Evolutionary conservation across 2,113 vertebrate genomes (phyloP).

Genomic region (Picathartes gymnocephalus): DNA sequence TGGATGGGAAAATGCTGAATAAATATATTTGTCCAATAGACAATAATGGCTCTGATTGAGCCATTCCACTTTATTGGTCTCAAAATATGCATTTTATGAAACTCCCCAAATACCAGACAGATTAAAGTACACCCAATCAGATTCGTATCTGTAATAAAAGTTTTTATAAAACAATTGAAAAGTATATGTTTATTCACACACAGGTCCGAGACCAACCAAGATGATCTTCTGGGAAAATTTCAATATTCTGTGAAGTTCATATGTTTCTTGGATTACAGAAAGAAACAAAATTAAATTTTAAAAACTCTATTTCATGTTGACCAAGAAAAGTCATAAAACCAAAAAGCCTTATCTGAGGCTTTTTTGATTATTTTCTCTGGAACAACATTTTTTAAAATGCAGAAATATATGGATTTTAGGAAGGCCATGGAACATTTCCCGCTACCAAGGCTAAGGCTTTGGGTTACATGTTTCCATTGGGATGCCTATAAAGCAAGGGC

Average conservation of each 20-base stretch:
- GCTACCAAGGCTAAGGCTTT: background rate
- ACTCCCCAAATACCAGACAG: conserved; percentile 62
- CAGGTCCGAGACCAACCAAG: conserved; percentile 55
- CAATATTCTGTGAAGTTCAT: conserved; percentile 31
- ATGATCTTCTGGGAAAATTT: conserved; percentile 47
- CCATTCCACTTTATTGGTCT: conserved; percentile 43
- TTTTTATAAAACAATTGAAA: conserved; percentile 68
- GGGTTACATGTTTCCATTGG: background rate
- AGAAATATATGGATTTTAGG: background rate
- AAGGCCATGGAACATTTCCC: background rate
- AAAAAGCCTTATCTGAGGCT: background rate
- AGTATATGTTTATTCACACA: conserved; percentile 57
- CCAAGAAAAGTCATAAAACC: background rate
- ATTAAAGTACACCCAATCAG: conserved; percentile 62
- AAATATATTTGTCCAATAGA: conserved; percentile 43
- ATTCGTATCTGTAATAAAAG: conserved; percentile 56
- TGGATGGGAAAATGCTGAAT: conserved; percentile 7
- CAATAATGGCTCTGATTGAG: conserved; percentile 61
- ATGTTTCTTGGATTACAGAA: conserved; percentile 8
- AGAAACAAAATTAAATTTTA: background rate
- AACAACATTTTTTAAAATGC: background rate
- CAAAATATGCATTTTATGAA: conserved; percentile 56
- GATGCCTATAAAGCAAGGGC: background rate
- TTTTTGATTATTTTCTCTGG: background rate
- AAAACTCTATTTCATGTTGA: conserved; percentile 5